These are phyloP conservation scores for Zaprionus bogoriensis DNA, from an alignment of 2,888 invertebrate genomes.

Conservation along the genomic window DNA sequence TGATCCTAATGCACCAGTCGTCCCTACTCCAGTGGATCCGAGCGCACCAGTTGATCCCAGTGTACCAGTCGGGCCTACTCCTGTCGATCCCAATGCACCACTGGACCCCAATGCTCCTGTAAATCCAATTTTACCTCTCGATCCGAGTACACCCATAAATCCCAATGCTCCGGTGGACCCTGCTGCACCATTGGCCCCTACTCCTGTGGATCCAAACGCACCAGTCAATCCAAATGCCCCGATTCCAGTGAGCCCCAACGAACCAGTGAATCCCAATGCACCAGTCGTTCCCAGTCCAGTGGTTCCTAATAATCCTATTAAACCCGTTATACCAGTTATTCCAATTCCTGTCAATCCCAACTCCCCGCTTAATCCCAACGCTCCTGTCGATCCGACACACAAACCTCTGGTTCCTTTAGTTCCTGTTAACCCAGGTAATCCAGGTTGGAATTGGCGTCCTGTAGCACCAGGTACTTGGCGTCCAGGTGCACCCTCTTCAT, in stretches of 20 bases:
- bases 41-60: neutral
- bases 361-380: slow-evolving; percentile 2
- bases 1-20: slow-evolving; percentile 6
- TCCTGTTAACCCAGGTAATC: slow-evolving; percentile 6
- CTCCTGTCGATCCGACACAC: slow-evolving; percentile 1
- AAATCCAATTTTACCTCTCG: slow-evolving; percentile 19
- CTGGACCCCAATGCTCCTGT: slow-evolving; percentile 34
- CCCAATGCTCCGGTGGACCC: too few relatives aligned
- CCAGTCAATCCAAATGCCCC: slow-evolving; percentile 2
- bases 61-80: slow-evolving; percentile 1
- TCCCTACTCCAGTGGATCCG: slow-evolving; percentile 35
- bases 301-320: slow-evolving; percentile 10
- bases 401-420: slow-evolving; percentile 27
- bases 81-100: slow-evolving; percentile 34
- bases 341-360: slow-evolving; percentile 18
- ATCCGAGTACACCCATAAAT: slow-evolving; percentile 21
- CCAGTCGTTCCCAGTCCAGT: slow-evolving; percentile 7
- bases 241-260: slow-evolving; percentile 15
- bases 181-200: slow-evolving; percentile 12
- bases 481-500: too few relatives aligned
- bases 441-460: slow-evolving; percentile 25
- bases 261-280: slow-evolving; percentile 20
- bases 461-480: slow-evolving; percentile 16
- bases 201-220: slow-evolving; percentile 21
- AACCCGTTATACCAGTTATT: slow-evolving; percentile 18